Evolutionary conservation across 2,888 invertebrate species (phyloP).

Genomic region (Napeogenes inachia): DNA sequence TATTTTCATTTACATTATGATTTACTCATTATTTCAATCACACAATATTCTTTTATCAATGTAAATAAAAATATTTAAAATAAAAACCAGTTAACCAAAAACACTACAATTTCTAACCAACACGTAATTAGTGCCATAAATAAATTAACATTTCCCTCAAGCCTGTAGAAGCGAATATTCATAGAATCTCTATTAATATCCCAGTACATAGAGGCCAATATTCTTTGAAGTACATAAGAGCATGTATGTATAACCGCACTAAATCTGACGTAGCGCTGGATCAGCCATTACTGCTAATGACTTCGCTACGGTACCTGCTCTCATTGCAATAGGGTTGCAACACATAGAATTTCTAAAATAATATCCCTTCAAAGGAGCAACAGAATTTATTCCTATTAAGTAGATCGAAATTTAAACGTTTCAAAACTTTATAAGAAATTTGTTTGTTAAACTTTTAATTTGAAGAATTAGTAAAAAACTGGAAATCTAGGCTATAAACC

Average conservation of each 20-base stretch:
- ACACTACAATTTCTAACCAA: background rate
- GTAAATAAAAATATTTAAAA: background rate
- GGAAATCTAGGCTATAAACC: no score
- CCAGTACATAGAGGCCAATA: conserved; percentile 28
- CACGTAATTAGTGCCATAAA: background rate
- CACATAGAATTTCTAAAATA: background rate
- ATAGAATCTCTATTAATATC: conserved; percentile 16
- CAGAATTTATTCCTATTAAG: no score
- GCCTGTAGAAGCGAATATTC: conserved; percentile 1
- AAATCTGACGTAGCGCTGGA: conserved; percentile 64
- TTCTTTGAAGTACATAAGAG: conserved; percentile 32
- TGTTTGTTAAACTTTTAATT: no score
- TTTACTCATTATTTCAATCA: no score
- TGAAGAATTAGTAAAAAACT: no score
- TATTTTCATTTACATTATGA: no score
- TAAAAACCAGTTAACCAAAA: conserved; percentile 5
- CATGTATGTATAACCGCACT: conserved; percentile 54
- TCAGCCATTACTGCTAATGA: conserved; percentile 77
- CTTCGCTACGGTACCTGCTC: conserved; percentile 69
- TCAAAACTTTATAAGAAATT: no score
- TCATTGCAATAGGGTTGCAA: conserved; percentile 48
- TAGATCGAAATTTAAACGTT: background rate
- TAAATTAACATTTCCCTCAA: no score
- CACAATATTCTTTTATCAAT: no score
- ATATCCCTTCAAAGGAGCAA: background rate